Conservation (phyloP, 2,797 vertebrate genomes). For the Spinibarbus caldwelli region DNA sequence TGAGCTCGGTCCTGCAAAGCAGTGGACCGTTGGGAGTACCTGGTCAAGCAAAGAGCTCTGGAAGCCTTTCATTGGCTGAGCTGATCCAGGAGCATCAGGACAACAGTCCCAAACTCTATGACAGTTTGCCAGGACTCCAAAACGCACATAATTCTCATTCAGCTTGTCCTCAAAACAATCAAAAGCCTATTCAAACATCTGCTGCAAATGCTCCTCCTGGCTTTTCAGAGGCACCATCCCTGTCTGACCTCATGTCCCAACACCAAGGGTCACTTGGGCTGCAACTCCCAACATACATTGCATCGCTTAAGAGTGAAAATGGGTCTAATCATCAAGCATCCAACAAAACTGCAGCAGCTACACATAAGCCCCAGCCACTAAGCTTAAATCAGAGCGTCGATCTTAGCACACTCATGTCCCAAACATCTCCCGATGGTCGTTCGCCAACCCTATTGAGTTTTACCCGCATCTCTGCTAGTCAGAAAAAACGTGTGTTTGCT, state of each 20-base stretch:
- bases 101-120: slow-evolving; percentile 68
- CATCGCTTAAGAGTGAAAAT: neutral
- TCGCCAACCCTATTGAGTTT: neutral
- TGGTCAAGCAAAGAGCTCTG: slow-evolving; percentile 61
- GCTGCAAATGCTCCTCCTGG: slow-evolving; percentile 59
- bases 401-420: slow-evolving; percentile 82
- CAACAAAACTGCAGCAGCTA: slow-evolving; percentile 37
- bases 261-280: slow-evolving; percentile 70
- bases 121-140: slow-evolving; percentile 69
- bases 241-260: slow-evolving; percentile 79
- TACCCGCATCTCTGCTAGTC: neutral
- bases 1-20: slow-evolving; percentile 71
- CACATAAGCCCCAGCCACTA: slow-evolving; percentile 67
- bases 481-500: slow-evolving; percentile 74
- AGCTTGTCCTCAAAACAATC: slow-evolving; percentile 1
- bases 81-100: slow-evolving; percentile 86
- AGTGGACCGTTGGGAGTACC: slow-evolving; percentile 62
- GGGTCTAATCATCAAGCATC: neutral
- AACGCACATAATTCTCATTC: slow-evolving; percentile 57
- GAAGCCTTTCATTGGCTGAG: slow-evolving; percentile 84
- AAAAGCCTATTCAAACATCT: slow-evolving; percentile 45
- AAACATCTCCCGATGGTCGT: slow-evolving; percentile 57
- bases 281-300: slow-evolving; percentile 68
- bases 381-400: slow-evolving; percentile 76
- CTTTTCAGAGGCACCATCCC: slow-evolving; percentile 75